Evolutionary conservation across 2,888 invertebrate species (phyloP).

Genomic region (Lomographa bimaculata): DNA sequence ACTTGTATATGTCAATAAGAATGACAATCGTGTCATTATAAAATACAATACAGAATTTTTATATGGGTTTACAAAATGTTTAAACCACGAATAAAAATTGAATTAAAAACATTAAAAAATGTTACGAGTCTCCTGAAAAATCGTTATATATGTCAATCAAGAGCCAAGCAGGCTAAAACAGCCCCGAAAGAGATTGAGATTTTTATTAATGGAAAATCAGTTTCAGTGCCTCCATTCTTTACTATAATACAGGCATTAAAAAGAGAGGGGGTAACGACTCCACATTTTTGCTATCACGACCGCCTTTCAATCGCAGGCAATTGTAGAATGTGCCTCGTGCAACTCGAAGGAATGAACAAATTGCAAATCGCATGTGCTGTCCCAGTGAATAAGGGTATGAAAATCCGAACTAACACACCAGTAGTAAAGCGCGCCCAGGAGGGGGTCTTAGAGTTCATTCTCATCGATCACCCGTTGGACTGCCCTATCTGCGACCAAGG

Average conservation of each 20-base stretch:
- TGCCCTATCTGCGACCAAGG: constrained; percentile 99
- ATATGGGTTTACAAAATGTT: too few relatives aligned
- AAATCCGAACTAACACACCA: constrained; percentile 97
- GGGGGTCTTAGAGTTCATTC: constrained; percentile 97
- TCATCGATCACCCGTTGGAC: constrained; percentile 98
- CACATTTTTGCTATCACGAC: constrained; percentile 99
- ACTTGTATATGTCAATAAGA: too few relatives aligned
- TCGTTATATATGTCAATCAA: constrained; percentile 21
- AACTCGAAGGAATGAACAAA: constrained; percentile 97
- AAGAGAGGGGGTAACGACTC: constrained; percentile 79
- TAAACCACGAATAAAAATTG: too few relatives aligned
- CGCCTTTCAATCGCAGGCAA: constrained; percentile 98
- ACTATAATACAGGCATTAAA: constrained; percentile 91
- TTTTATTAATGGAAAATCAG: constrained; percentile 97
- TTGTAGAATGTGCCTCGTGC: constrained; percentile 99
- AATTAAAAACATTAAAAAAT: constrained; percentile 53
- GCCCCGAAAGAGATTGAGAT: constrained; percentile 77
- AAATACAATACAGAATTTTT: too few relatives aligned
- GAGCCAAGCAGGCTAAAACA: constrained; percentile 5
- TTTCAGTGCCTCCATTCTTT: constrained; percentile 95
- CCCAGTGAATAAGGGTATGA: constrained; percentile 98
- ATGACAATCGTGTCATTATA: too few relatives aligned
- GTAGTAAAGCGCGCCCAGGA: constrained; percentile 87
- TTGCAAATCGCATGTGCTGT: constrained; percentile 99
- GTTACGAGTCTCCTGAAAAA: constrained; percentile 40